Conservation (phyloP, 2,113 vertebrate genomes). For the Poeciliopsis retropinna region DNA sequence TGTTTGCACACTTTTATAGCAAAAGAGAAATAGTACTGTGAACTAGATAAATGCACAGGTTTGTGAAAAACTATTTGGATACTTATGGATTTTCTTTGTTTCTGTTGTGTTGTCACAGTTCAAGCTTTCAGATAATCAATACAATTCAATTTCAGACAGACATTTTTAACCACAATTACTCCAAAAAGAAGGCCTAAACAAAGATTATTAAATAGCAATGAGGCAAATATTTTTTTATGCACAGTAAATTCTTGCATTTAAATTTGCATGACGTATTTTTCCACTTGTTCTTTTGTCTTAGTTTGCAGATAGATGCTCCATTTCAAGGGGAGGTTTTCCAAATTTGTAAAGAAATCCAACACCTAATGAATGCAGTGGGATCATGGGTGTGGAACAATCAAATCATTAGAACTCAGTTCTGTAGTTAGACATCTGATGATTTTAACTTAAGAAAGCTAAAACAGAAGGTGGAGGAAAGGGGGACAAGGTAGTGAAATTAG, state of each 20-base stretch:
- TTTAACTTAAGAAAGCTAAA: conserved; percentile 11
- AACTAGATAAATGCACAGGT: not conserved
- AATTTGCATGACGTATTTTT: not conserved
- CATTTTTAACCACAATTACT: too few species aligned
- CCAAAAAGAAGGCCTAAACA: too few species aligned
- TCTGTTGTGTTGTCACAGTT: not conserved
- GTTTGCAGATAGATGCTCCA: not conserved
- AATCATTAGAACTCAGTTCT: not conserved
- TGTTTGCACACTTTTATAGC: not conserved
- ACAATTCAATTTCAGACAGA: too few species aligned
- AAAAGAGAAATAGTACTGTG: not conserved
- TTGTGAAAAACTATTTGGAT: not conserved
- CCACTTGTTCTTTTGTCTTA: not conserved
- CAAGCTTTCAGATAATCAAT: not conserved
- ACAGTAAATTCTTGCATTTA: not conserved
- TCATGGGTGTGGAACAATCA: not conserved
- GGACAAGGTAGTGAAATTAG: not conserved
- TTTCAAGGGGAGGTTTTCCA: not conserved
- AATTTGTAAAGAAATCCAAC: not conserved
- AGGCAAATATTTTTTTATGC: too few species aligned
- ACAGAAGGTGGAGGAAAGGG: not conserved
- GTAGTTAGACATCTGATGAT: not conserved
- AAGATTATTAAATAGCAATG: too few species aligned
- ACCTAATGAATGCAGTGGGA: not conserved
- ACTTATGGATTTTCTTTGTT: not conserved